These are phyloP conservation scores for Ennomos fuscantarius DNA, from an alignment of 2,888 invertebrate species.

Conservation along the genomic window DNA sequence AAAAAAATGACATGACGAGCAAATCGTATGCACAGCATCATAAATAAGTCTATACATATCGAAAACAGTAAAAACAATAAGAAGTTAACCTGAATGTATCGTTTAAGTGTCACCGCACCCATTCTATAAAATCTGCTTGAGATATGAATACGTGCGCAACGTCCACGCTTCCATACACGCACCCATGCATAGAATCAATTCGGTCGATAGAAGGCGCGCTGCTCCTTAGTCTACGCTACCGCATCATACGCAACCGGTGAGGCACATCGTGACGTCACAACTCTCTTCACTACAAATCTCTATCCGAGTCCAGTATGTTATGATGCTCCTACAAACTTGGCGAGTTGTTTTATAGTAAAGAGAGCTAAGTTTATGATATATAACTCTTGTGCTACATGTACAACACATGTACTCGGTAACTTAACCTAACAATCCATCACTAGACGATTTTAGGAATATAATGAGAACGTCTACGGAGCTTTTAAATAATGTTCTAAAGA, in stretches of 20 bases:
- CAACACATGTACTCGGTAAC: conserved; percentile 73
- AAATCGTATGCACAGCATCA: too few relatives aligned
- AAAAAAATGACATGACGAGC: too few relatives aligned
- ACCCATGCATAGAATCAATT: conserved; percentile 38
- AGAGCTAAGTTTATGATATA: conserved; percentile 35
- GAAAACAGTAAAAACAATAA: too few relatives aligned
- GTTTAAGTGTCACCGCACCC: too few relatives aligned
- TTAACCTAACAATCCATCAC: conserved; percentile 59
- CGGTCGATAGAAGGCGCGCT: conserved; percentile 55
- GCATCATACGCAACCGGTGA: conserved; percentile 59
- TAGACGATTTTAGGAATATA: conserved; percentile 57
- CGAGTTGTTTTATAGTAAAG: conserved; percentile 19
- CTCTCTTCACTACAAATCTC: conserved; percentile 29
- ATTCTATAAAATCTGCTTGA: not conserved
- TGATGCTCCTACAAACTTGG: conserved; percentile 2
- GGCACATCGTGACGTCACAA: conserved; percentile 74
- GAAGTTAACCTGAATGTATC: too few relatives aligned
- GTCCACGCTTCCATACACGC: conserved; percentile 23
- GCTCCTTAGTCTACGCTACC: conserved; percentile 52
- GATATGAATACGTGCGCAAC: conserved; percentile 7
- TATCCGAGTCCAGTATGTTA: conserved; percentile 16
- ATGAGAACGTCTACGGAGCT: conserved; percentile 34
- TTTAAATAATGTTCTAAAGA: conserved; percentile 8
- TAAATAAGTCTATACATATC: too few relatives aligned
- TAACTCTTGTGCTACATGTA: conserved; percentile 61